phyloP scores from a whole-genome alignment of 1,140 invertebrate species.

The Panagrolaimus sp. region DNA sequence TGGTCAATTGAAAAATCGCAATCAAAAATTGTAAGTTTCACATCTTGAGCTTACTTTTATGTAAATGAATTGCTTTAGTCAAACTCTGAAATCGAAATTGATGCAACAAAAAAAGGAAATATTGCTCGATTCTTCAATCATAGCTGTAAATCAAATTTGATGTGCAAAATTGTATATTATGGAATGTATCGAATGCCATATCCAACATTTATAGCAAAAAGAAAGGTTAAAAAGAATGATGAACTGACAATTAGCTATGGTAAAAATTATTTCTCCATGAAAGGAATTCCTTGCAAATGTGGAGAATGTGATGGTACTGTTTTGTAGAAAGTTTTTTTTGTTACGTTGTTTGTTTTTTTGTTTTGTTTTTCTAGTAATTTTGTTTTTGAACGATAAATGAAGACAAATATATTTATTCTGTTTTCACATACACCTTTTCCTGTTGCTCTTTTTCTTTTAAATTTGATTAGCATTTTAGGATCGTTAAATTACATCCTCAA shows the following conservation, averaged over 20 bases:
- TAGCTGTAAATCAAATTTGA: background rate
- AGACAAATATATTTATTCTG: no score
- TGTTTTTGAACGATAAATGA: no score
- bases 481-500: no score
- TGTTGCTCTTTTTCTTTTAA: no score
- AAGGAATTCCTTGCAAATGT: background rate
- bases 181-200: background rate
- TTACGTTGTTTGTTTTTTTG: no score
- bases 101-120: background rate
- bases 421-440: no score
- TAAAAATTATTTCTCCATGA: background rate
- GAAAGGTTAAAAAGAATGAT: background rate
- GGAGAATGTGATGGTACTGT: background rate
- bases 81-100: background rate
- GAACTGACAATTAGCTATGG: background rate
- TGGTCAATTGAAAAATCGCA: background rate
- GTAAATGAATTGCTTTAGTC: background rate
- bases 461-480: no score
- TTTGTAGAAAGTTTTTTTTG: no score
- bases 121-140: background rate
- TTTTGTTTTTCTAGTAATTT: no score
- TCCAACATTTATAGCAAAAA: background rate
- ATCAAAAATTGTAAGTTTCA: background rate
- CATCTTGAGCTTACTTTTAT: background rate
- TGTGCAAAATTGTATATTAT: background rate